These are phyloP conservation scores for Malurus alboscapulatus DNA, from an alignment of 2,113 vertebrate genomes.

Conservation along the genomic window DNA sequence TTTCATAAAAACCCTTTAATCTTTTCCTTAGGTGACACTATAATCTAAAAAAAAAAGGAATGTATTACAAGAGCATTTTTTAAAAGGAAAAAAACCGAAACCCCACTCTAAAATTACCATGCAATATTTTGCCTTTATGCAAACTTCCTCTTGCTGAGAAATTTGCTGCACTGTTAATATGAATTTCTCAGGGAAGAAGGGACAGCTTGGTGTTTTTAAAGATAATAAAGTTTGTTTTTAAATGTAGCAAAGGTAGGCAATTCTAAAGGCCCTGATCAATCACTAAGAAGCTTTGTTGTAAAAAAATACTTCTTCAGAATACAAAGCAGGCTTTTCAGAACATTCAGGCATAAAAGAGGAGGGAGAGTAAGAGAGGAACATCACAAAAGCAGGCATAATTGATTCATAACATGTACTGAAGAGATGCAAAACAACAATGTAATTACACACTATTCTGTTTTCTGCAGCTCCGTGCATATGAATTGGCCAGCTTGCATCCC, in stretches of 20 bases:
- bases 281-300: conserved; percentile 68
- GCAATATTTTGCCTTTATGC: conserved; percentile 46
- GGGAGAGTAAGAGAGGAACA: conserved; percentile 42
- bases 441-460: conserved; percentile 41
- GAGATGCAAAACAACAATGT: conserved; percentile 59
- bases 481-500: conserved; percentile 39
- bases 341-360: conserved; percentile 45
- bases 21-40: conserved; percentile 25
- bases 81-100: background rate
- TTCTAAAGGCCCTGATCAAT: conserved; percentile 65
- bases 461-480: conserved; percentile 18
- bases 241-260: conserved; percentile 62
- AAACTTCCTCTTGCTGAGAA: conserved; percentile 43
- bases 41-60: background rate
- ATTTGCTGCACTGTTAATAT: conserved; percentile 43
- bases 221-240: conserved; percentile 58
- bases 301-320: conserved; percentile 67
- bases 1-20: conserved; percentile 56
- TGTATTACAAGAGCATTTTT: conserved; percentile 23
- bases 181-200: conserved; percentile 22
- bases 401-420: conserved; percentile 59
- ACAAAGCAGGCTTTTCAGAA: conserved; percentile 65
- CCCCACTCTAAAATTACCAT: background rate
- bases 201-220: conserved; percentile 54
- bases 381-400: conserved; percentile 66